Percentiles rank a stretch among this genome's conserved stretches.
Conservation (phyloP, 2,797 vertebrate species). For the Sebastes iracundus region DNA sequence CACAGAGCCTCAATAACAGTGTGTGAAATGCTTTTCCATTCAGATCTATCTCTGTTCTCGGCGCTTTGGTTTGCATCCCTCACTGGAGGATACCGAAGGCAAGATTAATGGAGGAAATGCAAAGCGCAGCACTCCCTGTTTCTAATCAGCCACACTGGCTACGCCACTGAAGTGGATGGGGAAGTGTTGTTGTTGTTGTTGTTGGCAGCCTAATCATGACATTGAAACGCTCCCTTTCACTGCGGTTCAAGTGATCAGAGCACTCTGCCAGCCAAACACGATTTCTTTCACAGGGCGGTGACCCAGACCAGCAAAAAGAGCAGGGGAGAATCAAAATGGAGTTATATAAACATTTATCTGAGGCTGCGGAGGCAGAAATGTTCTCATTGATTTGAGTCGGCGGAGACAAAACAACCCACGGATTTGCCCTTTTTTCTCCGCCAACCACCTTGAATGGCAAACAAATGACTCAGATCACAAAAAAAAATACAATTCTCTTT, state of each 20-base stretch:
- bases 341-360: slow-evolving; percentile 17
- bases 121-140: neutral
- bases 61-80: neutral
- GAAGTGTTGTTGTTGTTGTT: slow-evolving; percentile 23
- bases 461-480: neutral
- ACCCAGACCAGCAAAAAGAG: neutral
- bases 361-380: slow-evolving; percentile 17
- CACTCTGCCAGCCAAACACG: neutral
- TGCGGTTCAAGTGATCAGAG: slow-evolving; percentile 12
- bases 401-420: neutral
- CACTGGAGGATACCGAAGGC: slow-evolving; percentile 3
- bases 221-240: slow-evolving; percentile 42
- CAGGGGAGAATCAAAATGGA: neutral
- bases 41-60: neutral
- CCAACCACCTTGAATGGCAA: neutral
- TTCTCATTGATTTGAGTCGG: slow-evolving; percentile 5
- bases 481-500: neutral
- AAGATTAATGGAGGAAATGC: slow-evolving; percentile 22
- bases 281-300: neutral
- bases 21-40: neutral
- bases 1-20: neutral
- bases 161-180: slow-evolving; percentile 3
- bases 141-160: slow-evolving; percentile 41
- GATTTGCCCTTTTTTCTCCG: too few species aligned
- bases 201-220: slow-evolving; percentile 43